Evolutionary conservation across 1,140 invertebrate genomes (phyloP).

Genomic region (Drosophila bocki): DNA sequence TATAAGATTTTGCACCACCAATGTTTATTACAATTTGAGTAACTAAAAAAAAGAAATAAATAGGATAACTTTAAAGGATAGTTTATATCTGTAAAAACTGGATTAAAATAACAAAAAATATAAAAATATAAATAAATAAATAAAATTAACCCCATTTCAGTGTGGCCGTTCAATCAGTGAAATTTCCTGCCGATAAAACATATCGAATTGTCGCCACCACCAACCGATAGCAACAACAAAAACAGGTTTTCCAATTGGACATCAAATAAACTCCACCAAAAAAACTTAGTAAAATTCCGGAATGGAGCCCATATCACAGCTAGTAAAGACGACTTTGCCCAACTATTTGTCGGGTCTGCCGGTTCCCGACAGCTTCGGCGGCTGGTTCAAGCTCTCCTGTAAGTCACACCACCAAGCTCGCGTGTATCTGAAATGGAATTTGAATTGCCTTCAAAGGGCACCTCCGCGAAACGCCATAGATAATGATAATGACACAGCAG

Average conservation of each 20-base stretch:
- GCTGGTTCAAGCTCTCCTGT: slow-evolving; percentile 93
- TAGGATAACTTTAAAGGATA: too few species aligned
- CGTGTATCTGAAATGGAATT: slow-evolving; percentile 26
- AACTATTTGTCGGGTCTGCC: slow-evolving; percentile 92
- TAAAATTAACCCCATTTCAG: neutral
- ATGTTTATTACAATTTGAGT: too few species aligned
- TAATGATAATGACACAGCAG: slow-evolving; percentile 25
- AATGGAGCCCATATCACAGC: slow-evolving; percentile 89
- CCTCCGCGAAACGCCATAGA: slow-evolving; percentile 14
- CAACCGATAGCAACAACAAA: slow-evolving; percentile 46
- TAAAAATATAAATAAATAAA: neutral
- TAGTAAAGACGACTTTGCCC: slow-evolving; percentile 91
- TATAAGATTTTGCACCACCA: too few species aligned
- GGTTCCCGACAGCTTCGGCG: slow-evolving; percentile 90
- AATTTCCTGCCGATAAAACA: neutral
- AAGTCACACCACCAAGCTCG: slow-evolving; percentile 85
- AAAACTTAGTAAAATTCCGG: slow-evolving; percentile 49
- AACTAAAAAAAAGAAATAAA: too few species aligned
- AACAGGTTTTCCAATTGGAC: slow-evolving; percentile 32
- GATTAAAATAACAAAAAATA: too few species aligned
- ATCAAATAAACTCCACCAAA: slow-evolving; percentile 6
- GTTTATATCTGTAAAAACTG: too few species aligned
- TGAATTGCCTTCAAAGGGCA: slow-evolving; percentile 29
- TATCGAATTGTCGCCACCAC: neutral
- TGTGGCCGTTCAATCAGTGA: neutral